A percentile compares a stretch with the other conserved stretches of the same genome.
These are phyloP conservation scores for Cydia strobilella DNA, from an alignment of 1,140 invertebrate genomes.

Conservation along the genomic window DNA sequence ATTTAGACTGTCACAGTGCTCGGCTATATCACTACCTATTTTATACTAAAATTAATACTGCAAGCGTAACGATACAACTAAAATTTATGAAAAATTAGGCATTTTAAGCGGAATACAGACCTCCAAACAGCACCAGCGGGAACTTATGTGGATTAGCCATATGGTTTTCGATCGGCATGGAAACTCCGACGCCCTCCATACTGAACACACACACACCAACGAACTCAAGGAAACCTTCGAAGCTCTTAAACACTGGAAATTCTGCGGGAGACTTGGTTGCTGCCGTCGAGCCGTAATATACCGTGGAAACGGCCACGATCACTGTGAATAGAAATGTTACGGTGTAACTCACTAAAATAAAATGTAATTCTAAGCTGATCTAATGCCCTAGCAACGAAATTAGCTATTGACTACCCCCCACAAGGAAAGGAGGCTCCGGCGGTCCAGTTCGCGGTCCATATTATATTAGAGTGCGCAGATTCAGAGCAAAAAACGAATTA, in stretches of 20 bases:
- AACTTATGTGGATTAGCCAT: constrained; percentile 57
- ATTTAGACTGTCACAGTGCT: too few relatives aligned
- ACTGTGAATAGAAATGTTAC: constrained; percentile 42
- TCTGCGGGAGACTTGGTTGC: constrained; percentile 36
- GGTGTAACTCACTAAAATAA: too few relatives aligned
- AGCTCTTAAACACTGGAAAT: constrained; percentile 40
- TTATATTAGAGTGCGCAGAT: too few relatives aligned
- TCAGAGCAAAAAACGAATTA: too few relatives aligned
- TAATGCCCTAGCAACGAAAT: too few relatives aligned
- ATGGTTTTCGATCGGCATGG: constrained; percentile 55
- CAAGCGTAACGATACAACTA: too few relatives aligned
- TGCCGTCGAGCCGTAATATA: constrained; percentile 43
- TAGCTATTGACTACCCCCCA: too few relatives aligned
- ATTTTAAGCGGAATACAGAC: constrained; percentile 34
- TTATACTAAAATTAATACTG: too few relatives aligned
- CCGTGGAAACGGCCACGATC: constrained; percentile 42
- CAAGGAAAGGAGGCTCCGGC: too few relatives aligned
- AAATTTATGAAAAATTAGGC: neutral
- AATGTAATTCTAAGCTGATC: too few relatives aligned
- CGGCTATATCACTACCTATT: too few relatives aligned
- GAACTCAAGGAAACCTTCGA: constrained; percentile 50
- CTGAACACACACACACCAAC: constrained; percentile 54
- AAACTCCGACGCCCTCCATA: constrained; percentile 55
- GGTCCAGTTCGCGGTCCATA: too few relatives aligned
- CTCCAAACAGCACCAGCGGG: constrained; percentile 42